Base-by-base conservation (phyloP, 2,113 vertebrate species). In the Hyaena hyaena region DNA sequence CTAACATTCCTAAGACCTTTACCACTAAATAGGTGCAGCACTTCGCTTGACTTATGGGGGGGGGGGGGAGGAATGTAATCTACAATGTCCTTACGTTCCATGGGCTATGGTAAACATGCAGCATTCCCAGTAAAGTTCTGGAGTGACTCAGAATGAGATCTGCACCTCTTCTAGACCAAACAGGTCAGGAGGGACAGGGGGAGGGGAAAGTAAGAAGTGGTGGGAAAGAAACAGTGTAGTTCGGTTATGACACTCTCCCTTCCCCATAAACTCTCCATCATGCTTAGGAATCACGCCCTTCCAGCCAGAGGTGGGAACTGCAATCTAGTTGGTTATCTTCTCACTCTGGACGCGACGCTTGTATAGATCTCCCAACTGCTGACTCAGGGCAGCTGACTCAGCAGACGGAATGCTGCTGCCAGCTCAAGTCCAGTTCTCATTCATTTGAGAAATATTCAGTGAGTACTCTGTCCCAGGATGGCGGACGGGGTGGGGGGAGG, bases 91-190 rank as follows among this genome's bases (percentile, higher is more conserved):
- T 95, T 84, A 66, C 45, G 45, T 89, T 93, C 89, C 89, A 65
- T 69, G 68, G 43, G 55, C 43, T 77, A 55, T 16, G 87, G 69
- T 77, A 77, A 95, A 96, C 63, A 63, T 90, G 69, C 16, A 73
- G 4, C 21, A 5, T 4, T 92, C 61, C 35, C 71, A 92, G 10
- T 77, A 81, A 65, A 95, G 77, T 15, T 53, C 50, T 73, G 7
- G 58, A 87, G 45, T 96, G 96, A 97, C 87, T 96, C 95, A 96
- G 48, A 93, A 84, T 95, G 87, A 97, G 91, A 73, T 95, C 65
- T 85, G 53, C 15, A 76, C 50, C 53, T 81, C 65, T 96, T 94
- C 79, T 83, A 50, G 71, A 68, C 55, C 66, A 33, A 83, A 84
- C 0, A 74, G 80, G 65, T 87, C 86, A 93, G 61, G 43, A 71